Evolutionary conservation across 2,888 invertebrate genomes (phyloP).

Genomic region (Tenthredo scrophulariae): DNA sequence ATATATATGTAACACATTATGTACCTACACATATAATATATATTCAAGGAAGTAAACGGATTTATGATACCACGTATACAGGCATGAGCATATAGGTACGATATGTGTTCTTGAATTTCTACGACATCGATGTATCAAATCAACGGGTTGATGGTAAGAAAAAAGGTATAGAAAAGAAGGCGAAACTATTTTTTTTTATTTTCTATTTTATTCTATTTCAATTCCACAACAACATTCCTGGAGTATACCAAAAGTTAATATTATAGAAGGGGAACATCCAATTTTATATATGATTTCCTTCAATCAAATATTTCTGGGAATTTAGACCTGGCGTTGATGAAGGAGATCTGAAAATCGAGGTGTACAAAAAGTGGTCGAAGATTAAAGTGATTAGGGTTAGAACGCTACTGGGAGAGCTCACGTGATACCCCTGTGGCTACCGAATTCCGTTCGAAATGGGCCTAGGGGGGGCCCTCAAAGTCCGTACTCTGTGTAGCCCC

Average conservation of each 20-base stretch:
- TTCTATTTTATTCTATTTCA: background rate
- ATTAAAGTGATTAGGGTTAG: constrained; percentile 73
- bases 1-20: constrained; percentile 53
- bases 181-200: background rate
- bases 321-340: constrained; percentile 58
- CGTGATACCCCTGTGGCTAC: constrained; percentile 74
- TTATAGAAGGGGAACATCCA: constrained; percentile 27
- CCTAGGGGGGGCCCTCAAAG: constrained; percentile 79
- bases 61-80: background rate
- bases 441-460: constrained; percentile 80
- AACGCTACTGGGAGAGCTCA: constrained; percentile 69
- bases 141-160: constrained; percentile 5
- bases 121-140: constrained; percentile 32
- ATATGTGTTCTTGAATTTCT: constrained; percentile 10
- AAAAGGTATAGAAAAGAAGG: background rate
- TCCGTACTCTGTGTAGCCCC: constrained; percentile 76
- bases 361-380: constrained; percentile 60
- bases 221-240: constrained; percentile 40
- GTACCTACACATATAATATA: too few species aligned
- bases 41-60: constrained; percentile 33
- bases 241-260: constrained; percentile 33
- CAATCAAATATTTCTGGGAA: constrained; percentile 67
- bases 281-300: constrained; percentile 61
- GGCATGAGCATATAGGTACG: background rate
- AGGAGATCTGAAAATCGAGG: constrained; percentile 60